phyloP scores from a whole-genome alignment of 1,140 invertebrate genomes.

The Dendrolimus kikuchii region DNA sequence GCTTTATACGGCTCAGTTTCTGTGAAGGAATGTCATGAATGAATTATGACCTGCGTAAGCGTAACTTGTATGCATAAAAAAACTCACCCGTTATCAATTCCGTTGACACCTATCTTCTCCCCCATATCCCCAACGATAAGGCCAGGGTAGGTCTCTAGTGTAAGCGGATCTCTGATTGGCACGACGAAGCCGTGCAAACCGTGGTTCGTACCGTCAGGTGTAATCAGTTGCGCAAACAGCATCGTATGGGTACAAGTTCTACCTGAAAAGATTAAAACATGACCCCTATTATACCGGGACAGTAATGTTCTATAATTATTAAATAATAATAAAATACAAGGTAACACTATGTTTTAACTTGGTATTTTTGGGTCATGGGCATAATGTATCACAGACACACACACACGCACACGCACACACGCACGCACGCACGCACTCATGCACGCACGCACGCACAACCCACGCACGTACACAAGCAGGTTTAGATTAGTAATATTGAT shows the following conservation, averaged over 20 bases:
- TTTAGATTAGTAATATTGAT: too few species aligned
- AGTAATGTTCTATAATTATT: neutral
- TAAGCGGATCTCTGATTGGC: slow-evolving; percentile 82
- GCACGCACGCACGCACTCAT: too few species aligned
- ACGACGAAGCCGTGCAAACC: slow-evolving; percentile 88
- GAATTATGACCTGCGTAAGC: too few species aligned
- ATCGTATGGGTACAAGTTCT: slow-evolving; percentile 90
- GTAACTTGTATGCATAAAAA: neutral
- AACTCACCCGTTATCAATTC: slow-evolving; percentile 85
- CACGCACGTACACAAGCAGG: too few species aligned
- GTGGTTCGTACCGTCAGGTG: slow-evolving; percentile 83
- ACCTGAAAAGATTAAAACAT: slow-evolving; percentile 66
- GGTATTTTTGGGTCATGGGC: too few species aligned
- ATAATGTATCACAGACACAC: too few species aligned
- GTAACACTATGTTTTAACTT: too few species aligned
- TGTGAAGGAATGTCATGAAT: too few species aligned
- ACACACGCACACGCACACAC: too few species aligned
- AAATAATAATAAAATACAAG: too few species aligned
- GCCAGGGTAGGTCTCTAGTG: slow-evolving; percentile 80
- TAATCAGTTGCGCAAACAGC: slow-evolving; percentile 90
- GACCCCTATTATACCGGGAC: neutral
- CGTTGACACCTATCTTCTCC: slow-evolving; percentile 87
- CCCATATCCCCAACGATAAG: slow-evolving; percentile 88
- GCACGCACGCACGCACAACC: too few species aligned
- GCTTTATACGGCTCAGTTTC: too few species aligned